These are phyloP conservation scores for Brenthis ino DNA, from an alignment of 2,888 invertebrate genomes.

Conservation along the genomic window DNA sequence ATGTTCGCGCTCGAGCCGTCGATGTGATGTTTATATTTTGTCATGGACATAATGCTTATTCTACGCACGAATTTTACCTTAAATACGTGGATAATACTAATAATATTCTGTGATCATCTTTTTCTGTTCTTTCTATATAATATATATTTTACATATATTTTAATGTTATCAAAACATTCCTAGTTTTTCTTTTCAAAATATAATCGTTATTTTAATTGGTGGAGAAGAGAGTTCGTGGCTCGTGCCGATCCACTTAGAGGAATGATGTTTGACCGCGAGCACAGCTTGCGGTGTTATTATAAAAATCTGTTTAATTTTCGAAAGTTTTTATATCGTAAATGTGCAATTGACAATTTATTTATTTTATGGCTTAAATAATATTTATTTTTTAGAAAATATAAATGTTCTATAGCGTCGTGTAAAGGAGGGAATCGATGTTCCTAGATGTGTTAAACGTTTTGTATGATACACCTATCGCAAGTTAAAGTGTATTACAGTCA, in stretches of 20 bases:
- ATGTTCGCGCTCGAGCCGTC: slow-evolving; percentile 48
- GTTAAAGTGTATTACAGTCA: slow-evolving; percentile 69
- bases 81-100: slow-evolving; percentile 55
- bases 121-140: slow-evolving; percentile 66
- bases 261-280: slow-evolving; percentile 51
- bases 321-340: slow-evolving; percentile 68
- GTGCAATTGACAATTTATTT: slow-evolving; percentile 79
- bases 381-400: slow-evolving; percentile 78
- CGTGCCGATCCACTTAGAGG: slow-evolving; percentile 55
- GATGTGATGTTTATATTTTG: slow-evolving; percentile 43
- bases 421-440: slow-evolving; percentile 74
- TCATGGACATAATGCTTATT: slow-evolving; percentile 50
- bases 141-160: slow-evolving; percentile 50
- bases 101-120: slow-evolving; percentile 75
- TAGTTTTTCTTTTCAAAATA: slow-evolving; percentile 60
- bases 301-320: slow-evolving; percentile 61
- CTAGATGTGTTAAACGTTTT: slow-evolving; percentile 69
- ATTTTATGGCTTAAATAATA: slow-evolving; percentile 78
- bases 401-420: slow-evolving; percentile 60
- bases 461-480: slow-evolving; percentile 66
- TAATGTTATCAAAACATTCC: slow-evolving; percentile 73
- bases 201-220: slow-evolving; percentile 48
- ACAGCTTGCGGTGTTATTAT: slow-evolving; percentile 62
- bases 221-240: slow-evolving; percentile 56
- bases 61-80: slow-evolving; percentile 49